Conservation (phyloP, 2,113 vertebrate species). For the Haliaeetus leucogaster region DNA sequence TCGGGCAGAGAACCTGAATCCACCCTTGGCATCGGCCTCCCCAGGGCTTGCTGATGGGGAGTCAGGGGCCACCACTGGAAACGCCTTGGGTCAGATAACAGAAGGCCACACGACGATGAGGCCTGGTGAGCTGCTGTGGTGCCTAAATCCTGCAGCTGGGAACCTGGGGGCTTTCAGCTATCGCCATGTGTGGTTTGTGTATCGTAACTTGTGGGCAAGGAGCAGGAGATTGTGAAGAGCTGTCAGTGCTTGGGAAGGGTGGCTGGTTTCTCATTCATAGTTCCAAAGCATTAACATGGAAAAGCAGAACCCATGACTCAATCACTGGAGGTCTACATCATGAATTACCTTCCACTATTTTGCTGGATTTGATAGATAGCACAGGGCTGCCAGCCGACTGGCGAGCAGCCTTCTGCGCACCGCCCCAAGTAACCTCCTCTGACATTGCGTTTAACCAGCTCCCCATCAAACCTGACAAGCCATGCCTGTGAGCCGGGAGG, state of each 20-base stretch:
- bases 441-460: background rate
- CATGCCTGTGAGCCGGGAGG: background rate
- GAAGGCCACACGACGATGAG: background rate
- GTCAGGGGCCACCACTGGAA: background rate
- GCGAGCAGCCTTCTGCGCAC: background rate
- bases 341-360: background rate
- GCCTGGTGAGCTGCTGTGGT: background rate
- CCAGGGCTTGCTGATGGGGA: background rate
- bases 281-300: background rate
- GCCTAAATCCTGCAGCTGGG: background rate
- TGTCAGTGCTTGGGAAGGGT: background rate
- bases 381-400: background rate
- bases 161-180: background rate
- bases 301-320: background rate
- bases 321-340: background rate
- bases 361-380: background rate
- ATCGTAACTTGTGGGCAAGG: fast-evolving
- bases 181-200: background rate
- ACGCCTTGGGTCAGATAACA: background rate
- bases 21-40: background rate
- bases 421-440: background rate
- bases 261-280: background rate
- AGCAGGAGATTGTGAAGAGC: background rate
- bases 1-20: background rate
- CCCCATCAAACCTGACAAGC: slow-evolving; percentile 1